Base-by-base conservation (phyloP, 2,888 invertebrate species). In the Dromius quadrimaculatus region DNA sequence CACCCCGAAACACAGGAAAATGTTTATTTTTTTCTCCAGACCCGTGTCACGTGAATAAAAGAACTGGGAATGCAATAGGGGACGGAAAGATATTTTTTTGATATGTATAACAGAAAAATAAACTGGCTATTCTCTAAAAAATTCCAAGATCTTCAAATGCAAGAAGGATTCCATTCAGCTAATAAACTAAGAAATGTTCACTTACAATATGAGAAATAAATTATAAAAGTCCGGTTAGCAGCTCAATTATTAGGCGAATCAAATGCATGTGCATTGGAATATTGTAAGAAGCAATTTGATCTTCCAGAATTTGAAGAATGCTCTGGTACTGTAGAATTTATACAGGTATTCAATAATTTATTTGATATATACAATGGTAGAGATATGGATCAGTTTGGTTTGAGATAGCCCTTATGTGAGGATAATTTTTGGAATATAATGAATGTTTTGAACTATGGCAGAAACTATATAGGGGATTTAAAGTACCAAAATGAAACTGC, bases 301-400 rank as follows among this genome's bases (percentile, higher is more conserved):
- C 57, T 76, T 5, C 54, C 71, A 9, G 15, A 74, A 45, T 77
- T 77, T 72, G 15, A 71, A 71, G 32, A 71, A 9, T 72, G 73
- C 47, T 54, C 32, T 28, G 65, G 73, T 4, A 76, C 76, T 11
- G 54, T 72, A 17, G 23, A 71, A 34, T 76, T 77, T 65, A 66
- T 75, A 6, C 57, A 57, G 54, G 68, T 71, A n/a, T 43, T 76
- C 11, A 76, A 77, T 71, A 61, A 72, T 61, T 15, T 74, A 1
- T 77, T 77, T 69, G 76, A 77, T 71, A 69, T 77, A 19, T 71
- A 76, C 3, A 76, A 77, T 71, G 72, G 73, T 11, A 74, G 72
- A 65, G 72, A 72, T 64, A 38, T 73, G 17, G 43, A 73, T 43
- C 28, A 54, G 4, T 47, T 17, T 20, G 71, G 73, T 41, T 73